Percentiles rank a stretch among this genome's conserved stretches.
Evolutionary conservation across 2,113 vertebrate species (phyloP).

Genomic region (Zootoca vivipara): DNA sequence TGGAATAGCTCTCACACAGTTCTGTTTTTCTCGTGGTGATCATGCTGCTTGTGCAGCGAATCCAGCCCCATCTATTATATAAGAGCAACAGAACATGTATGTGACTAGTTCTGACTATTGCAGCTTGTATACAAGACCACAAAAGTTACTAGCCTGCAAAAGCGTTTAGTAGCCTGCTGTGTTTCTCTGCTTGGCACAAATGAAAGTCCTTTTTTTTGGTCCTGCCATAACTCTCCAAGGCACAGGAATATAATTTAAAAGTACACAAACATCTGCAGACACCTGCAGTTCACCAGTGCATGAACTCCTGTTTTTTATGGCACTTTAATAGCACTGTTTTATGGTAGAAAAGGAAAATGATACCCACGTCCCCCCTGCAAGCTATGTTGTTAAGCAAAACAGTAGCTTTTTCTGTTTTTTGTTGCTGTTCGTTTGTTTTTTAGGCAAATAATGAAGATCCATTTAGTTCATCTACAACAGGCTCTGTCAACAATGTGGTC

Average conservation of each 20-base stretch:
- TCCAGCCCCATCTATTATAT: background rate
- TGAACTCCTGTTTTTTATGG: background rate
- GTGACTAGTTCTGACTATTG: background rate
- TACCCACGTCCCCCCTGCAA: no score
- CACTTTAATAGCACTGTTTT: background rate
- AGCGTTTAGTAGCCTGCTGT: no score
- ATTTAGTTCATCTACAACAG: constrained; percentile 74
- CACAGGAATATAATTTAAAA: no score
- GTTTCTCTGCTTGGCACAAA: no score
- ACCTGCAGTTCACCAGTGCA: background rate
- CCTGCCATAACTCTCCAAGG: no score
- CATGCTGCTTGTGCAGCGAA: background rate
- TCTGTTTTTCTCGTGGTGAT: background rate
- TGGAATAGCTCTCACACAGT: background rate
- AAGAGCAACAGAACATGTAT: background rate
- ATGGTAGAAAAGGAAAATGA: background rate
- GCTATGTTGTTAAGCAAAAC: background rate
- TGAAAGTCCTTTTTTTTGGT: no score
- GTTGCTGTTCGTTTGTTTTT: constrained; percentile 26
- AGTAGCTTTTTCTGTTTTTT: background rate
- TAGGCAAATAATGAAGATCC: constrained; percentile 86
- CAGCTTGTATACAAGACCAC: background rate
- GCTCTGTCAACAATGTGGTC: constrained; percentile 59
- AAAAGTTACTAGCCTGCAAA: no score
- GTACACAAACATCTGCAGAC: no score